Conservation (phyloP, 2,888 invertebrate genomes). For the Melinaea marsaeus region DNA sequence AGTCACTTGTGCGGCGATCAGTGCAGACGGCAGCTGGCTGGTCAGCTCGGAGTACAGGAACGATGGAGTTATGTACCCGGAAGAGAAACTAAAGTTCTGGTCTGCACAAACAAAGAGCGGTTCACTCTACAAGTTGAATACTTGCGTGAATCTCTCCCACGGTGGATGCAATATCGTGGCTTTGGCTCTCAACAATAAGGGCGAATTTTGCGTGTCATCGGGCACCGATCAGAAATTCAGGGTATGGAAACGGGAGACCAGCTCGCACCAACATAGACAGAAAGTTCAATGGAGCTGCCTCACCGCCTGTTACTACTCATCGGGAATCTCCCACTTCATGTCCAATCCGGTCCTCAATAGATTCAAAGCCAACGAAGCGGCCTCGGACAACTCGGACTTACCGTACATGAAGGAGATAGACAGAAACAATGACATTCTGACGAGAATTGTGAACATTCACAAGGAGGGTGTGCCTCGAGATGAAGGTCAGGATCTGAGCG, state of each 20-base stretch:
- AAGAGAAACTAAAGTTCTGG: conserved; percentile 71
- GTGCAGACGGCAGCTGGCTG: conserved; percentile 59
- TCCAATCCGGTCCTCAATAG: conserved; percentile 56
- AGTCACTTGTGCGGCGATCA: conserved; percentile 63
- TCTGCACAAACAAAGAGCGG: conserved; percentile 38
- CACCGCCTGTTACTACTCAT: conserved; percentile 70
- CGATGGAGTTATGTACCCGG: conserved; percentile 63
- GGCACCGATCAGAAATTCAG: conserved; percentile 68
- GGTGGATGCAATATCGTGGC: conserved; percentile 65
- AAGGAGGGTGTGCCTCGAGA: conserved; percentile 45
- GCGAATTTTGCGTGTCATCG: conserved; percentile 65
- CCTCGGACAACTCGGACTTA: conserved; percentile 30
- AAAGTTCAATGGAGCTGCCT: conserved; percentile 54
- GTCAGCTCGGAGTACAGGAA: conserved; percentile 70
- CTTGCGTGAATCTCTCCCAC: conserved; percentile 67
- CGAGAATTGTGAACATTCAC: conserved; percentile 57
- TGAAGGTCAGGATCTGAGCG: conserved; percentile 36
- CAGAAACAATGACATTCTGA: conserved; percentile 48
- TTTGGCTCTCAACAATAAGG: conserved; percentile 55
- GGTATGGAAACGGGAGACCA: conserved; percentile 58
- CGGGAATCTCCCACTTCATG: conserved; percentile 56
- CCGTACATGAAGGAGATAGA: conserved; percentile 47
- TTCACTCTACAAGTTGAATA: conserved; percentile 58
- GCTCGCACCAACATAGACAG: conserved; percentile 38
- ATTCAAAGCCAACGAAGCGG: conserved; percentile 47